Base-by-base conservation (phyloP, 2,888 invertebrate species). In the Cryptocheilus praepositus region DNA sequence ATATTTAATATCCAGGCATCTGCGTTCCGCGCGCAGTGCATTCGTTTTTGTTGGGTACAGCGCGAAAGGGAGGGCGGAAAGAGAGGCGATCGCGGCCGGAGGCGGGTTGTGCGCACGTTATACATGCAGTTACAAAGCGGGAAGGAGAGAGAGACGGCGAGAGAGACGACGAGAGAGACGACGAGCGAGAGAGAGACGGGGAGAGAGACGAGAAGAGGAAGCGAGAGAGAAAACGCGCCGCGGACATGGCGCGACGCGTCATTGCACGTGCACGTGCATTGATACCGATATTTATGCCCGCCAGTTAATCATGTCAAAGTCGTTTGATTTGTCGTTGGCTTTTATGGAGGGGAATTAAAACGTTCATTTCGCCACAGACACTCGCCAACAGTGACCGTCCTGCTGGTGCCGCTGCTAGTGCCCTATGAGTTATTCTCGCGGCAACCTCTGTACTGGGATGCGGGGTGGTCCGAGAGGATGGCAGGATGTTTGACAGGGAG, bases 281-380 rank as follows among this genome's bases (percentile, higher is more conserved):
- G 88, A 88, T 88, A 87, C 83, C 85, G 84, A 88, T 88, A 88
- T 88, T 88, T 86, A 87, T 86, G 86, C 82, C 79, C 82, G 81
- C 83, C 88, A 87, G 86, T 88, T 88, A 87, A 88, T 88, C 88
- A 88, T 86, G 88, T 88, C 88, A 85, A 82, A 84, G 83, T 84
- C 82, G 84, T 87, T 87, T 88, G 87, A 88, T 88, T 88, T 88
- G 88, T 88, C 87, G 87, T 86, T 84, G 86, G 86, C 86, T 87
- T 87, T 87, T 87, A 87, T 87, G 85, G 84, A 84, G 86, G 87
- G 85, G 86, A 88, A 88, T 88, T 87, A 88, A 88, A 88, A 87
- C 88, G 87, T 88, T 88, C 85, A 86, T 87, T 86, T 88, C 83
- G 84, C 86, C 87, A 81, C 87, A 86, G 86, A 87, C 86, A 85